These are phyloP conservation scores for Spisula subtruncata DNA, from an alignment of 2,888 invertebrate species.

Conservation along the genomic window DNA sequence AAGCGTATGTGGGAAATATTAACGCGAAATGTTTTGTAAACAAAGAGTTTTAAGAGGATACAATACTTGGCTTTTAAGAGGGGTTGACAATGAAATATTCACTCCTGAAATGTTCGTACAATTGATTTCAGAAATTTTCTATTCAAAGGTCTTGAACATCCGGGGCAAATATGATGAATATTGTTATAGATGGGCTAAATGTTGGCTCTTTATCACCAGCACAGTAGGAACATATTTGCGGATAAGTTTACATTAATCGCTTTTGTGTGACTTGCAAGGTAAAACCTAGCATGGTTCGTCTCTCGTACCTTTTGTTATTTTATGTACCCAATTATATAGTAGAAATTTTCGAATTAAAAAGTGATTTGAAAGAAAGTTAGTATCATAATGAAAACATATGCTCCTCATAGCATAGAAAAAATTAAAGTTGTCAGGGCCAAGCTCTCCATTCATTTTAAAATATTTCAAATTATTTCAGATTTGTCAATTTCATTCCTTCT, in stretches of 20 bases:
- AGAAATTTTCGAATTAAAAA: slow-evolving; percentile 13
- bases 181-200: slow-evolving; percentile 46
- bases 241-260: slow-evolving; percentile 64
- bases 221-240: slow-evolving; percentile 54
- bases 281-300: slow-evolving; percentile 29
- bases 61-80: slow-evolving; percentile 15
- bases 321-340: not conserved
- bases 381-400: slow-evolving; percentile 11
- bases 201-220: slow-evolving; percentile 46
- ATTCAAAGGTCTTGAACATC: slow-evolving; percentile 29
- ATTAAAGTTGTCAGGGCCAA: not conserved
- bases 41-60: slow-evolving; percentile 40
- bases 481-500: not conserved
- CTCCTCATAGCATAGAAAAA: not conserved
- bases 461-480: not conserved
- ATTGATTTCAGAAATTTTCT: slow-evolving; percentile 54
- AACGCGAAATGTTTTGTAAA: slow-evolving; percentile 31
- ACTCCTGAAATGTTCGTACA: slow-evolving; percentile 21
- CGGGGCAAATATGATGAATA: slow-evolving; percentile 38
- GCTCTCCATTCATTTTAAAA: not conserved
- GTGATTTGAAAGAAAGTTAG: not conserved
- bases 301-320: not conserved
- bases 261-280: slow-evolving; percentile 47
- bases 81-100: slow-evolving; percentile 26
- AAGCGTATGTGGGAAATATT: slow-evolving; percentile 34